phyloP scores from a whole-genome alignment of 92 coral and sea anemone genomes.

The Heteractis magnifica region DNA sequence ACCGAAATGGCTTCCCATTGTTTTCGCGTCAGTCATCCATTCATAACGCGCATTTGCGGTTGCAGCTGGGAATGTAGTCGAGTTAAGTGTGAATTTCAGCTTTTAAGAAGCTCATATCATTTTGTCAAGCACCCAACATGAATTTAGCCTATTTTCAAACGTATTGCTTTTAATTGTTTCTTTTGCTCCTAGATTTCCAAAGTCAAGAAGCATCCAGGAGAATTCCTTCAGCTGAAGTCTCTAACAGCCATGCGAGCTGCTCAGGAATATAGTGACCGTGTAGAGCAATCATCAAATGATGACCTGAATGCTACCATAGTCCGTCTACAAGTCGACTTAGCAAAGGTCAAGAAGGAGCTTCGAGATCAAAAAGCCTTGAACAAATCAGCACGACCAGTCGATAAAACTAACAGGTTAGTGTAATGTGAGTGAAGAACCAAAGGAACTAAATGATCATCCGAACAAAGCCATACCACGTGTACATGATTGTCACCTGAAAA shows the following conservation, averaged over 20 bases:
- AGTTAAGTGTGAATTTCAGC: no score
- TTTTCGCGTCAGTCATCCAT: no score
- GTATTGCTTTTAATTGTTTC: neutral
- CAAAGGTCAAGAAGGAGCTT: constrained; percentile 47
- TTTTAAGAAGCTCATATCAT: no score
- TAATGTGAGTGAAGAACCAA: neutral
- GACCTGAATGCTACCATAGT: constrained; percentile 35
- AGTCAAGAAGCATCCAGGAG: constrained; percentile 39
- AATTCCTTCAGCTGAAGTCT: constrained; percentile 44
- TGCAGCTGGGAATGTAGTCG: no score
- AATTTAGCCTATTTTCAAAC: neutral
- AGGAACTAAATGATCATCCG: no score
- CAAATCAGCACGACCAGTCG: neutral
- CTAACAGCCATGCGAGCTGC: constrained; percentile 35
- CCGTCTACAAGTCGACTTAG: constrained; percentile 50
- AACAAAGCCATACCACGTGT: no score
- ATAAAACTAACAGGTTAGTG: constrained; percentile 11
- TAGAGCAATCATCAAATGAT: constrained; percentile 10
- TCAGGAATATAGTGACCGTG: constrained; percentile 29
- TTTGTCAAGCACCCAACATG: no score
- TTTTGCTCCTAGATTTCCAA: constrained; percentile 42
- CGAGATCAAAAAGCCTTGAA: constrained; percentile 36
- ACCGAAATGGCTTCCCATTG: no score
- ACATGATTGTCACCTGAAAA: no score
- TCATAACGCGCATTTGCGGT: no score